A percentile compares a stretch with the other conserved stretches of the same genome.
These are phyloP conservation scores for Rhadina sibilatrix DNA, from an alignment of 2,113 vertebrate genomes.

Conservation along the genomic window DNA sequence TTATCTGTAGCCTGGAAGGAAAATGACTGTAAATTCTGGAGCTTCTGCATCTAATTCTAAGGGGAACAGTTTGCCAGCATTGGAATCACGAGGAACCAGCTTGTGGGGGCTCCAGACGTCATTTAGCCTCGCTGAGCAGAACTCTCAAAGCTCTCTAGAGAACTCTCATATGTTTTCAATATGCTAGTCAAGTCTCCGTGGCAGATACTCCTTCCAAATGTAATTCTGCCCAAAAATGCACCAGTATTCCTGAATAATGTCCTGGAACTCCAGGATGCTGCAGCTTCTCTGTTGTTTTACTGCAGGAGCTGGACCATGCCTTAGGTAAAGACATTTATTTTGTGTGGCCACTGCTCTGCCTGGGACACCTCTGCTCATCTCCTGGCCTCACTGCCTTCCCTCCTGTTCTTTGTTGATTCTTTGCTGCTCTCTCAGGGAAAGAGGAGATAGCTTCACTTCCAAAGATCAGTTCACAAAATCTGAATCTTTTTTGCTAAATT, in stretches of 20 bases:
- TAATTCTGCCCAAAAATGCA: not conserved
- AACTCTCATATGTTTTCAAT: constrained; percentile 4
- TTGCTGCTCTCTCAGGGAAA: not conserved
- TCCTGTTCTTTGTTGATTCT: not conserved
- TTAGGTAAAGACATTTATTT: not conserved
- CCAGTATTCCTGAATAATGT: not conserved
- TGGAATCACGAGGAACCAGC: constrained; percentile 12
- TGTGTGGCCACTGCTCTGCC: not conserved
- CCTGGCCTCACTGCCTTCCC: not conserved
- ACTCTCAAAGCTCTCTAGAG: constrained; percentile 6
- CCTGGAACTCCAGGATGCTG: not conserved
- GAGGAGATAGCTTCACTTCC: not conserved
- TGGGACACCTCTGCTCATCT: not conserved
- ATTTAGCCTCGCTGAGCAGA: constrained; percentile 39
- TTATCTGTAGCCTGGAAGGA: not conserved
- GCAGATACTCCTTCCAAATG: not conserved
- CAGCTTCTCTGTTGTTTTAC: not conserved
- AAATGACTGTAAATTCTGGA: constrained; percentile 15
- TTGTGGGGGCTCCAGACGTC: constrained; percentile 35
- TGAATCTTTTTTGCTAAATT: not conserved
- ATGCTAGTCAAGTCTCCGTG: not conserved
- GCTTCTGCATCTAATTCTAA: constrained; percentile 29
- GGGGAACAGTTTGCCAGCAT: not conserved
- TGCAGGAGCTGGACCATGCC: not conserved
- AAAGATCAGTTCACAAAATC: not conserved